phyloP scores from a whole-genome alignment of 37 sponge, comb jelly and placozoan species.

The Theonella swinhoei region DNA sequence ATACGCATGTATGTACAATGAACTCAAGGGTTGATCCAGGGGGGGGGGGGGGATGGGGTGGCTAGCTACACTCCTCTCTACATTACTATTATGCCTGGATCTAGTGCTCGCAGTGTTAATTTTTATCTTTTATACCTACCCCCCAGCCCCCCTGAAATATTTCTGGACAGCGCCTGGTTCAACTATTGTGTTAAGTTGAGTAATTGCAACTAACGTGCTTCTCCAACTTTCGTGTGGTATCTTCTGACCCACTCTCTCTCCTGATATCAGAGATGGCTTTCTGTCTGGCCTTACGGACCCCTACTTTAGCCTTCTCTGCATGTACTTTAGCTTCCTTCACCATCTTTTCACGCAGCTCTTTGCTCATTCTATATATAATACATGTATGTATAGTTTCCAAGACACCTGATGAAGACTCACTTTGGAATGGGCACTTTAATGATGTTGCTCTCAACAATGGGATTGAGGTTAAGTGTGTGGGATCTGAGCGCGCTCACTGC shows the following conservation, averaged over 20 bases:
- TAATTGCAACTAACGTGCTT: constrained; percentile 44
- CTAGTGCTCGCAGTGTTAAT: no score
- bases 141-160: no score
- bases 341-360: constrained; percentile 64
- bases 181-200: no score
- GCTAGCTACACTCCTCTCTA: no score
- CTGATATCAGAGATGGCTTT: constrained; percentile 53
- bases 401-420: constrained; percentile 40
- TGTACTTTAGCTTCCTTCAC: constrained; percentile 72
- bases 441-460: constrained; percentile 47
- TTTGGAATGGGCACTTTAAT: constrained; percentile 80
- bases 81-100: no score
- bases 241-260: constrained; percentile 54
- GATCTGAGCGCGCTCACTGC: constrained; percentile 42
- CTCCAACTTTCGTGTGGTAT: constrained; percentile 65
- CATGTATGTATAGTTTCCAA: not conserved
- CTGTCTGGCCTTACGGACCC: constrained; percentile 65
- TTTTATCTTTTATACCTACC: no score
- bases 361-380: constrained; percentile 65
- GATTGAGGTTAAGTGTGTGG: constrained; percentile 48
- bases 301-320: constrained; percentile 75
- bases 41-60: no score
- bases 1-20: no score
- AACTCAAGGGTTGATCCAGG: no score
- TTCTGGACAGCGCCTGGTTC: no score